Evolutionary conservation across 2,888 invertebrate species (phyloP).

Genomic region (Coelogynopora nodosa): DNA sequence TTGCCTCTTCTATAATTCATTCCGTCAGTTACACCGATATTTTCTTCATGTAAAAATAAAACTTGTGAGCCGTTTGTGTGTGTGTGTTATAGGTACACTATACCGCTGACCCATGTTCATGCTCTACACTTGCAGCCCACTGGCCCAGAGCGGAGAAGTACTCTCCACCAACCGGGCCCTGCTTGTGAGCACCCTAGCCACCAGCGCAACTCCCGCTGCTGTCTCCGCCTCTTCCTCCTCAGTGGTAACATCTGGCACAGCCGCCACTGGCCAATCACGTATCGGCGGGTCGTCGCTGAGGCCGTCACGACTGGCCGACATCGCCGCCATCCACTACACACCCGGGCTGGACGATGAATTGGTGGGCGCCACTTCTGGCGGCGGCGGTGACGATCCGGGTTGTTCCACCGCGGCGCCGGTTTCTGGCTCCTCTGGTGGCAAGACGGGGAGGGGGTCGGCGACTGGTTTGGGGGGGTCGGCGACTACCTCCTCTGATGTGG

Average conservation of each 20-base stretch:
- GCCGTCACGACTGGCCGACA: neutral
- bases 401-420: neutral
- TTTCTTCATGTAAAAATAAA: no score
- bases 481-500: neutral
- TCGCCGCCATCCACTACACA: neutral
- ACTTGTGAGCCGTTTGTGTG: no score
- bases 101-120: no score
- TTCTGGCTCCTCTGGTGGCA: neutral
- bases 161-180: conserved; percentile 52
- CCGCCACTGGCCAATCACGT: neutral
- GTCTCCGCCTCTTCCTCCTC: neutral
- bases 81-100: no score
- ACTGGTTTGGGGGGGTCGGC: neutral
- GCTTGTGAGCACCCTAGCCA: neutral
- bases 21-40: no score
- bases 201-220: neutral
- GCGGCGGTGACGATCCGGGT: neutral
- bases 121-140: conserved; percentile 54
- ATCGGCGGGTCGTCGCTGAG: neutral
- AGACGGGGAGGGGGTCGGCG: neutral
- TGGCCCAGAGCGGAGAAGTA: conserved; percentile 68
- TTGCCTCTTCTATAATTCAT: no score
- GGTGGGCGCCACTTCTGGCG: neutral
- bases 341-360: neutral
- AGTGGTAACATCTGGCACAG: neutral